Conservation (phyloP, 2,797 vertebrate species). For the Emys orbicularis region DNA sequence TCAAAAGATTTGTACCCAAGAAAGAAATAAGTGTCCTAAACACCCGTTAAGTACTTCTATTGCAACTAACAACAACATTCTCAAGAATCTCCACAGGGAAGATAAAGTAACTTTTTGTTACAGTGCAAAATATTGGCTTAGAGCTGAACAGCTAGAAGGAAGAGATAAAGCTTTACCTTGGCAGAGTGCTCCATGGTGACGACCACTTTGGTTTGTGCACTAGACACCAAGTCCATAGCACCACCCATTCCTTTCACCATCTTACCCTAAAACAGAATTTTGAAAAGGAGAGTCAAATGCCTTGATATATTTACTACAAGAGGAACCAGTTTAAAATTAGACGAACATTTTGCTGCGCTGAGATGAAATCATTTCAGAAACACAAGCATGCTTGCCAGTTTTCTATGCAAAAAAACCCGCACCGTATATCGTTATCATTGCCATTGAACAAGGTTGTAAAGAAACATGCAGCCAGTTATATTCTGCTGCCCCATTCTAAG, state of each 20-base stretch:
- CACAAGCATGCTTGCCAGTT: not conserved
- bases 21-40: not conserved
- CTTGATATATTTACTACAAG: not conserved
- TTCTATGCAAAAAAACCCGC: not conserved
- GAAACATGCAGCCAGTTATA: not conserved
- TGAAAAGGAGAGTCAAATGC: not conserved
- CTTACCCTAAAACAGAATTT: constrained; percentile 88
- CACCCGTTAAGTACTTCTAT: not conserved
- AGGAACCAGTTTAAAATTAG: not conserved
- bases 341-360: not conserved
- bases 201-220: constrained; percentile 95
- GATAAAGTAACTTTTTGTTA: not conserved
- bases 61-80: constrained; percentile 2
- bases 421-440: not conserved
- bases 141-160: not conserved
- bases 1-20: constrained; percentile 13
- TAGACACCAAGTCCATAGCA: constrained; percentile 98
- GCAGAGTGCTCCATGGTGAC: constrained; percentile 99
- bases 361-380: not conserved
- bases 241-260: constrained; percentile 99
- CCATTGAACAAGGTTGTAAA: not conserved
- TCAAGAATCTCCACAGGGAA: not conserved
- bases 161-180: constrained; percentile 83
- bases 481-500: not conserved
- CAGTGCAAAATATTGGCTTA: not conserved